A percentile compares a stretch with the other conserved stretches of the same genome.
phyloP scores from a whole-genome alignment of 2,113 vertebrate species.

The Sorex fumeus region DNA sequence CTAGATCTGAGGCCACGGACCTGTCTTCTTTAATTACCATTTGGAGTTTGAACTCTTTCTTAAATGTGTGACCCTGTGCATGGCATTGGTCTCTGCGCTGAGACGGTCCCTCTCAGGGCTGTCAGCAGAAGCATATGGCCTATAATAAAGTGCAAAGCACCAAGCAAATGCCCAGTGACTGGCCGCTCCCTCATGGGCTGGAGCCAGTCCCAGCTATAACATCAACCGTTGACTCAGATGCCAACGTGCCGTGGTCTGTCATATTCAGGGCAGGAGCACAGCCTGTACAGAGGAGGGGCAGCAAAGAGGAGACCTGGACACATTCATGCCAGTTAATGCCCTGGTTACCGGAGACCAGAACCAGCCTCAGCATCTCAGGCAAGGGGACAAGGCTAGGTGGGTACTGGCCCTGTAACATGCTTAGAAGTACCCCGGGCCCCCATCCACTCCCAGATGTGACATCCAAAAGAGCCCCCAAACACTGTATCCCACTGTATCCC shows the following conservation, averaged over 20 bases:
- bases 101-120: not conserved
- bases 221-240: slow-evolving; percentile 2
- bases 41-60: not conserved
- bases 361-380: not conserved
- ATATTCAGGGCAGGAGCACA: not conserved
- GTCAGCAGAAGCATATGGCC: not conserved
- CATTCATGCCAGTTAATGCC: not conserved
- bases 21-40: not conserved
- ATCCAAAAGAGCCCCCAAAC: not conserved
- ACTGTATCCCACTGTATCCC: not conserved
- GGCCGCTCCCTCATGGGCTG: not conserved
- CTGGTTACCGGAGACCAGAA: not conserved
- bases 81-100: slow-evolving; percentile 13
- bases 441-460: not conserved
- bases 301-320: not conserved
- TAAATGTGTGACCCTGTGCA: not conserved
- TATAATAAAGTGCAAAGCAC: not conserved
- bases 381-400: not conserved
- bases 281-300: not conserved
- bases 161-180: not conserved
- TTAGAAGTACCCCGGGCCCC: not conserved
- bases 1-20: not conserved
- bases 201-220: not conserved
- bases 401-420: not conserved
- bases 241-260: not conserved